A percentile compares a stretch with the other conserved stretches of the same genome.
Conservation (phyloP, 2,888 invertebrate species). For the Drosophila melanosoma region DNA sequence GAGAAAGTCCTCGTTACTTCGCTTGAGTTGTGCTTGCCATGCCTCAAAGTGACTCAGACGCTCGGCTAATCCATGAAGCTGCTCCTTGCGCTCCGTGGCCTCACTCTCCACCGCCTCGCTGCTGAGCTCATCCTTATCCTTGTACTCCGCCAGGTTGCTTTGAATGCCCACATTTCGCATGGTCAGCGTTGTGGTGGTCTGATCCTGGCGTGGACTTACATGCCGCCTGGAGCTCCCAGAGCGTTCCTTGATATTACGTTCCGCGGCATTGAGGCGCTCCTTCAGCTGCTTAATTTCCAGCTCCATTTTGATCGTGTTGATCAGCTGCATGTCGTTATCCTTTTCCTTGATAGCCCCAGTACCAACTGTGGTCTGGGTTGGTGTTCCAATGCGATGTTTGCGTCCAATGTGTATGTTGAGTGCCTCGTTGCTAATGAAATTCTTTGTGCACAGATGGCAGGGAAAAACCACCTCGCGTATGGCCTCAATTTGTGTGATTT, state of each 20-base stretch:
- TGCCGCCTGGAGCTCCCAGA: conserved; percentile 32
- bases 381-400: conserved; percentile 74
- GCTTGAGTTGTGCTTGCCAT: conserved; percentile 72
- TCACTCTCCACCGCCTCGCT: conserved; percentile 48
- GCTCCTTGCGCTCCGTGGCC: conserved; percentile 63
- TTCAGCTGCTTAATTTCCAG: conserved; percentile 88
- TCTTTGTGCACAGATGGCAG: conserved; percentile 84
- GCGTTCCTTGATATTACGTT: conserved; percentile 85
- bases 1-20: conserved; percentile 73
- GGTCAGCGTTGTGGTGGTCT: conserved; percentile 23
- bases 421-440: conserved; percentile 84
- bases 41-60: conserved; percentile 71
- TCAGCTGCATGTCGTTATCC: conserved; percentile 84
- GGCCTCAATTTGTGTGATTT: conserved; percentile 82
- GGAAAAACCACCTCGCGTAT: conserved; percentile 84
- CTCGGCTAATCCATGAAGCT: conserved; percentile 63
- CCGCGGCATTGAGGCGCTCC: conserved; percentile 87
- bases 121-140: conserved; percentile 72
- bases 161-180: conserved; percentile 72
- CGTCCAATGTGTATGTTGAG: conserved; percentile 82
- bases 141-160: conserved; percentile 70
- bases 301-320: conserved; percentile 88
- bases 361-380: conserved; percentile 34
- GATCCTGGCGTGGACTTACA: conserved; percentile 49
- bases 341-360: conserved; percentile 48